Percentiles rank a stretch among this genome's conserved stretches.
Conservation (phyloP, 2,113 vertebrate species). For the Carettochelys insculpta region DNA sequence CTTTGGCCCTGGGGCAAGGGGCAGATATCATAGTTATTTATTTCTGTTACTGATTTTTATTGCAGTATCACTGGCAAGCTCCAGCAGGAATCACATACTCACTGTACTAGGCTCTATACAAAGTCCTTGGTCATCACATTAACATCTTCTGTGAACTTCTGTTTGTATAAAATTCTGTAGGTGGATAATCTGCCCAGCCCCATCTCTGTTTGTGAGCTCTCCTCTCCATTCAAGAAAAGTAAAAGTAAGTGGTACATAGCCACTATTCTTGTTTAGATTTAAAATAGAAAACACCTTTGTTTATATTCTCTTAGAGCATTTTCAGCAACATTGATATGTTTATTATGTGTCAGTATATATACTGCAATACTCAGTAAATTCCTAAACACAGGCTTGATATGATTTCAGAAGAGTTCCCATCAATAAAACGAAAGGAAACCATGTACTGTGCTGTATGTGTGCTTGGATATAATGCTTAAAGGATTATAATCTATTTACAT, state of each 20-base stretch:
- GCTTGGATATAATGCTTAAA: not conserved
- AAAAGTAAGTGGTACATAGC: not conserved
- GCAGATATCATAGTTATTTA: not conserved
- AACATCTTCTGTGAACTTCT: slow-evolving; percentile 24
- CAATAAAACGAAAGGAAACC: slow-evolving; percentile 13
- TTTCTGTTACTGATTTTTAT: not conserved
- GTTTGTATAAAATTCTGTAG: not conserved
- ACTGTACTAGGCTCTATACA: not conserved
- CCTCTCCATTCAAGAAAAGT: not conserved
- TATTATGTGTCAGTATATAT: not conserved
- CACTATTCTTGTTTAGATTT: slow-evolving; percentile 33
- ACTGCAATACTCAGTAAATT: slow-evolving; percentile 49
- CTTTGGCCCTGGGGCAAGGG: not conserved
- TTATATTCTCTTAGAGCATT: slow-evolving; percentile 39
- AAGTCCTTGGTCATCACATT: not conserved
- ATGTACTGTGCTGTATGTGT: not conserved
- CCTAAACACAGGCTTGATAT: slow-evolving; percentile 33
- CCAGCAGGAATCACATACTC: not conserved
- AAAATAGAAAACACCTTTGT: slow-evolving; percentile 29
- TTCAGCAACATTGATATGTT: slow-evolving; percentile 13
- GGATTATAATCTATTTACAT: not conserved
- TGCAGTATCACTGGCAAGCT: not conserved
- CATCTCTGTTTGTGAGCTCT: not conserved
- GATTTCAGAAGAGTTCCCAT: slow-evolving; percentile 44
- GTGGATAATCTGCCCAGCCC: not conserved